Conservation (phyloP, 2,113 vertebrate species). For the Paedocypris sp. region DNA sequence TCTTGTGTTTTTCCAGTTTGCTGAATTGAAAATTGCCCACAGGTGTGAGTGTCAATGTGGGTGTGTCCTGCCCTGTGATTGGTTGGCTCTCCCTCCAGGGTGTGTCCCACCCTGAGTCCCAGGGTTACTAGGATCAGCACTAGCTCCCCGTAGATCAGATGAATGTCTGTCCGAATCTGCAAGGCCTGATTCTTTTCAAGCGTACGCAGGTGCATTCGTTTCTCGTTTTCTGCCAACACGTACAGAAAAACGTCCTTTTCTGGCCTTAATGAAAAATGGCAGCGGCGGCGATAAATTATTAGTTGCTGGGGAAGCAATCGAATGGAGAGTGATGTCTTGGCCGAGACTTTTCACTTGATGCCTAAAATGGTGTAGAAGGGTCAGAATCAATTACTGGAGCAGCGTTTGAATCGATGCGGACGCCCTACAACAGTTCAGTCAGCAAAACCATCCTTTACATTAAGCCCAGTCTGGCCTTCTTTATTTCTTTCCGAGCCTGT, state of each 20-base stretch:
- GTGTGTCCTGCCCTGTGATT: no score
- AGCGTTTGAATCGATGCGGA: neutral
- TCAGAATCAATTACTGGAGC: neutral
- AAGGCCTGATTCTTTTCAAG: neutral
- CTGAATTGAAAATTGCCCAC: no score
- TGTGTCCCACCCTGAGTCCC: no score
- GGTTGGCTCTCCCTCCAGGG: no score
- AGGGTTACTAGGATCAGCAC: no score
- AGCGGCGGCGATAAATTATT: neutral
- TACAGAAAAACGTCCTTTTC: neutral
- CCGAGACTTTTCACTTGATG: neutral
- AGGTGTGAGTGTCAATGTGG: no score
- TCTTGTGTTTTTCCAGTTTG: no score
- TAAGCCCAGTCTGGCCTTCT: neutral
- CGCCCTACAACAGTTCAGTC: neutral
- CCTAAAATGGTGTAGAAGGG: neutral
- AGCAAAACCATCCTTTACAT: neutral
- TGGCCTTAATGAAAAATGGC: neutral
- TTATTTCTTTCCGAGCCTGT: neutral
- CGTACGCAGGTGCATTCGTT: neutral
- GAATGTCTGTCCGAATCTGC: neutral
- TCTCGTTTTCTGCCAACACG: neutral
- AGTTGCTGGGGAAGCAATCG: neutral
- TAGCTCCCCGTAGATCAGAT: conserved; percentile 12
- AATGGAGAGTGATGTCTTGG: neutral